Base-by-base conservation (phyloP, 1,140 invertebrate species). In the Drosophila pruinosa region DNA sequence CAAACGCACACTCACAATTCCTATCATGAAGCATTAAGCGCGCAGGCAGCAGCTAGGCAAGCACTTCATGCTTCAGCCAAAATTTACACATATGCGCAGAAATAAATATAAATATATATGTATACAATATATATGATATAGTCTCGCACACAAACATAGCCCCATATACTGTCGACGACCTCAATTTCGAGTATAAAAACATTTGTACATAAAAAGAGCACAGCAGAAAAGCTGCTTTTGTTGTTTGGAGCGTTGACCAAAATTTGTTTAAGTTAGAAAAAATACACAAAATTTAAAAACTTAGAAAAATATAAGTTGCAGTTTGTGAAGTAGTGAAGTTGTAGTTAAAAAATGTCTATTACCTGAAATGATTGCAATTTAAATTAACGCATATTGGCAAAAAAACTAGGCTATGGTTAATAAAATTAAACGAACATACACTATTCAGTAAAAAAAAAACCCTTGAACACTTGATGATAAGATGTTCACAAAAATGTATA, bases 11-110 rank as follows among this genome's bases (percentile, higher is more conserved):
- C 34, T 21, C 31, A 31, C 22, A 8, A 45, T 31, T 22, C 12
- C 22, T 77, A 78, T 88, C 65, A 70, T 67, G 62, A 70, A 86
- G 74, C 77, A 86, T 81, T 80, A 78, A 75, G 74, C 56, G 36
- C 39, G n/a, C 43, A 31, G 34, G 77, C 34, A 52, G 69, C n/a
- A 69, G 57, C 22, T 47, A 61, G 59, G 62, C 62, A 43, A 34
- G 77, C 70, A 72, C 78, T 86, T 86, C 59, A 82, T 74, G 67
- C 78, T 63, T 78, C 63, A 86, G 82, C 82, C 67, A 75, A 82
- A 79, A 82, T 69, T 75, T 81, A 65, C 78, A 58, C 57, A 63
- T 10, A 12, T 48, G 39, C 61, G 67, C 75, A 65, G 34, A 45
- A 21, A 50, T 15, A 43, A 28, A 21, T 21, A 53, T 14, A 21